These are phyloP conservation scores for Amazona ochrocephala DNA, from an alignment of 2,797 vertebrate species.

Conservation along the genomic window DNA sequence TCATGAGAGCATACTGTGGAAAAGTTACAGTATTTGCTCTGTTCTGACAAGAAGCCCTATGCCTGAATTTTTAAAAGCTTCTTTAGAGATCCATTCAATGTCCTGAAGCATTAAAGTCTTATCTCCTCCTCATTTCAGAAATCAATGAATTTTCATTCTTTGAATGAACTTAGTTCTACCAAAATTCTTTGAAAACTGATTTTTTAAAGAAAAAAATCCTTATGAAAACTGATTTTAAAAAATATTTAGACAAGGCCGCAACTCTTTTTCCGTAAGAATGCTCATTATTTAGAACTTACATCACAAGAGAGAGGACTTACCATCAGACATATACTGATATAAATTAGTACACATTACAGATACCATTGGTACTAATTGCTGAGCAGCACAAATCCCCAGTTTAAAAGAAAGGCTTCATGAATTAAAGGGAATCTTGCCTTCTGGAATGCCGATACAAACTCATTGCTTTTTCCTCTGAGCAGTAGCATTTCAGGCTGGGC, in stretches of 20 bases:
- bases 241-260: neutral
- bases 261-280: neutral
- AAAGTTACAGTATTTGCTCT: neutral
- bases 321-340: neutral
- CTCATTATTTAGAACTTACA: fast-evolving
- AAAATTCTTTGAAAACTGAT: neutral
- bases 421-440: neutral
- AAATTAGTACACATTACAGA: neutral
- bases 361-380: neutral
- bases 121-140: neutral
- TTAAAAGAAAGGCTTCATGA: neutral
- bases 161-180: neutral
- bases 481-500: neutral
- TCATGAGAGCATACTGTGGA: neutral
- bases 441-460: neutral
- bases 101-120: neutral
- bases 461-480: neutral
- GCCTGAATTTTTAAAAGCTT: neutral
- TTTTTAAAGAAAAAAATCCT: neutral
- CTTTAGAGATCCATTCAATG: neutral
- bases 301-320: fast-evolving
- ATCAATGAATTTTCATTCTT: neutral
- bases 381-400: neutral
- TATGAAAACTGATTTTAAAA: neutral
- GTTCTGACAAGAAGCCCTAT: neutral